Evolutionary conservation across 2,797 vertebrate genomes (phyloP).

Genomic region (Pygocentrus nattereri): DNA sequence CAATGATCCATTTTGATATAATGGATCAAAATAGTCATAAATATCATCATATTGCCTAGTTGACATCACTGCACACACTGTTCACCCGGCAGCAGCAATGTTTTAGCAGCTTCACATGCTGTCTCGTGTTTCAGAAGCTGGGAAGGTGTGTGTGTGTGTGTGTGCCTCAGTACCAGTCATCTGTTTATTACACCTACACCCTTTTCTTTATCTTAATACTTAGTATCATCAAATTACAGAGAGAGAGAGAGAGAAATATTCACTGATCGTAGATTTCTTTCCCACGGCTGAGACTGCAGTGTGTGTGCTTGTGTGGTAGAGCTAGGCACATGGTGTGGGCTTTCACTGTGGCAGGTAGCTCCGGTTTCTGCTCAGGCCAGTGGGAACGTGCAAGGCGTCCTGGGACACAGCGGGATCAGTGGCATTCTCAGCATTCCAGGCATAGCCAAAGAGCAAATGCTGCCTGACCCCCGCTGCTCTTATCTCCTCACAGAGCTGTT

Average conservation of each 20-base stretch:
- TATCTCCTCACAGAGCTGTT: constrained; percentile 13
- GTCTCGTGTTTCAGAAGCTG: not conserved
- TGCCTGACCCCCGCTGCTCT: constrained; percentile 2
- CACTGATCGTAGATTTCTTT: constrained; percentile 23
- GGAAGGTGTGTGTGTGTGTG: not conserved
- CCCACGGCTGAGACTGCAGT: not conserved
- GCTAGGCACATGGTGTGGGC: constrained; percentile 66
- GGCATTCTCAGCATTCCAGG: constrained; percentile 21
- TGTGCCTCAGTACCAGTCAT: not conserved
- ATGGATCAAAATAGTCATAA: too few relatives aligned
- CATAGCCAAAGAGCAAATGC: constrained; percentile 25
- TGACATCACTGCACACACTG: too few relatives aligned
- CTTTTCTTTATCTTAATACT: not conserved
- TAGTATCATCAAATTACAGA: not conserved
- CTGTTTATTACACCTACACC: not conserved
- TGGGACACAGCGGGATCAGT: constrained; percentile 64
- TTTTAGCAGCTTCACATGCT: too few relatives aligned
- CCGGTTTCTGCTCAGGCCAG: constrained; percentile 87
- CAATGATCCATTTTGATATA: too few relatives aligned
- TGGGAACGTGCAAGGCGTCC: constrained; percentile 85
- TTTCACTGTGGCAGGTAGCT: constrained; percentile 92
- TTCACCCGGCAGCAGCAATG: too few relatives aligned
- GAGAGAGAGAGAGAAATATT: not conserved
- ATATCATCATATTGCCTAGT: too few relatives aligned
- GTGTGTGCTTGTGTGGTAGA: constrained; percentile 74